phyloP scores from a whole-genome alignment of 2,797 vertebrate genomes.

The Notoglanidium macrostoma region DNA sequence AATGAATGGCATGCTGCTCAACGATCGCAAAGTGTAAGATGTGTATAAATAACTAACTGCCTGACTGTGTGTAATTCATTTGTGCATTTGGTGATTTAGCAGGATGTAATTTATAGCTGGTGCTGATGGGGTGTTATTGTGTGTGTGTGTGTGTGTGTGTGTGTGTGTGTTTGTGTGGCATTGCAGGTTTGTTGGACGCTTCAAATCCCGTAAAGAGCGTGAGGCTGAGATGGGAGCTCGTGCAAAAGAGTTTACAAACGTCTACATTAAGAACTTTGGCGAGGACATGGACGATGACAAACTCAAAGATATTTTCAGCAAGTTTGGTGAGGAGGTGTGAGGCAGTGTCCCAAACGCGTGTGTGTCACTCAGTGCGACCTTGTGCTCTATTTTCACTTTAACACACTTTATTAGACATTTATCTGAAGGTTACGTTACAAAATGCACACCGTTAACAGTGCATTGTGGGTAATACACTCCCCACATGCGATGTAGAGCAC shows the following conservation, averaged over 20 bases:
- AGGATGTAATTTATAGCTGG: not conserved
- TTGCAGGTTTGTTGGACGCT: conserved; percentile 91
- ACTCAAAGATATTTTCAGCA: conserved; percentile 92
- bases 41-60: too few relatives aligned
- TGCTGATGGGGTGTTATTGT: not conserved
- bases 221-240: conserved; percentile 95
- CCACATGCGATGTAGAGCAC: not conserved
- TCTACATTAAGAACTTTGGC: conserved; percentile 98
- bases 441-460: not conserved
- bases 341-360: not conserved
- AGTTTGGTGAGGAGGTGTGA: conserved; percentile 80
- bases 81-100: not conserved
- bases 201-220: conserved; percentile 97
- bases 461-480: not conserved
- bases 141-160: not conserved
- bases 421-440: not conserved
- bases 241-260: conserved; percentile 96
- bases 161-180: not conserved
- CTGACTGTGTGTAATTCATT: not conserved
- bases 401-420: not conserved
- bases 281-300: conserved; percentile 97
- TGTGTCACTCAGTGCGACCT: not conserved
- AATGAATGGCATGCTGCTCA: conserved; percentile 99
- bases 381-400: not conserved
- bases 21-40: conserved; percentile 94